Evolutionary conservation across 2,888 invertebrate genomes (phyloP), one percentile per base, ranked within the genome.

Genomic region (Coleophora flavipennella): DNA sequence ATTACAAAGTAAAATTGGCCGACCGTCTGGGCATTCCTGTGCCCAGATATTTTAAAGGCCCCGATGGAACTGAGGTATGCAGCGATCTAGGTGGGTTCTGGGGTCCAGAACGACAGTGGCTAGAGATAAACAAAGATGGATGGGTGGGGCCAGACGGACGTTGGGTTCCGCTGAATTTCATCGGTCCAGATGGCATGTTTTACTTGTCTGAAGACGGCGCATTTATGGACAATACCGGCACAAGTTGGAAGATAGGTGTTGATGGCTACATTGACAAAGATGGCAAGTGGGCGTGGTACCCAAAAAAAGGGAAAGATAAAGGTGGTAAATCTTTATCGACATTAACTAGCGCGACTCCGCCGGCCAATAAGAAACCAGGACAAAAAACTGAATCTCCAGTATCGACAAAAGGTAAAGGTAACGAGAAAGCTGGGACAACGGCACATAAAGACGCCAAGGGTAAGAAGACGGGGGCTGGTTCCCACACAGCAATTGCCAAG

Each of bases 1-100:
- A 84, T 49, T 84, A 72, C 42, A 81, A 69, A 66, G 78, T 83
- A 0, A 84, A 81, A 58, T 7, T 80, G 39, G 40, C 73, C 2
- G 84, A 83, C 48, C 80, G 74, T 47, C 49, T 50, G 36, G 84
- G 83, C n/a, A 80, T 78, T 52, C 74, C 59, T 35, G 67, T 84
- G 2, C 66, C 73, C 1, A 66, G 84, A 46, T 81, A 43, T 45
- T 84, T 84, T 43, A 81, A 72, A 56, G 79, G 77, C 8, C 77
- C 73, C 1, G 79, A 83, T 48, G 84, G 83, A 3, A 77, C 69
- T 49, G 67, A 70, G 39, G 69, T 71, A 51, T 84, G 84, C 41
- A 81, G 77, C 41, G 84, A 84, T 55, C 62, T 84, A 31, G 84
- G 84, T 8, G 84, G 84, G 1, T 84, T 84, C 48, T 83, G 77